phyloP scores from a whole-genome alignment of 2,888 invertebrate species.

The Lottia gigantea region DNA sequence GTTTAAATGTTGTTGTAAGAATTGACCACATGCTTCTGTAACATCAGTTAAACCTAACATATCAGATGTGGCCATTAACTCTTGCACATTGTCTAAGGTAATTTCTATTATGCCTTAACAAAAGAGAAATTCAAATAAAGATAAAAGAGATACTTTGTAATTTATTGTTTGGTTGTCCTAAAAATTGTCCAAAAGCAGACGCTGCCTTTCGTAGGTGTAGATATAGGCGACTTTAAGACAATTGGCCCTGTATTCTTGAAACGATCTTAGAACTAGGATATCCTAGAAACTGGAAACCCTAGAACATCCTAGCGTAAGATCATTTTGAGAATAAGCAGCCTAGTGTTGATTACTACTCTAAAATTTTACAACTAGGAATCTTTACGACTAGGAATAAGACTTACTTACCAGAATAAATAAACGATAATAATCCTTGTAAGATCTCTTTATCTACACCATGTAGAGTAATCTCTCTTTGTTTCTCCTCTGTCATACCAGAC shows the following conservation, averaged over 20 bases:
- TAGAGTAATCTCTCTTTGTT: constrained; percentile 82
- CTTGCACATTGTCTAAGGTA: constrained; percentile 84
- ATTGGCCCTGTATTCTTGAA: no score
- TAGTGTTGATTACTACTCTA: background rate
- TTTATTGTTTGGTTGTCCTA: no score
- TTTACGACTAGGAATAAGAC: no score
- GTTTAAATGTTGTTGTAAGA: constrained; percentile 85
- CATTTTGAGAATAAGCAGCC: no score
- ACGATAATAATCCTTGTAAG: constrained; percentile 82
- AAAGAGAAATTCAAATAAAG: background rate
- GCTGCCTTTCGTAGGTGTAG: no score
- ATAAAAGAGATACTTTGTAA: background rate
- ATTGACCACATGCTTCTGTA: constrained; percentile 85
- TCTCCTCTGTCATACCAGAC: constrained; percentile 84
- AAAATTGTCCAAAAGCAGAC: no score
- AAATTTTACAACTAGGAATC: no score
- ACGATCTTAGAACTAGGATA: no score
- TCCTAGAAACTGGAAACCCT: no score
- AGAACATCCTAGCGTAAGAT: no score
- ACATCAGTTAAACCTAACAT: constrained; percentile 89
- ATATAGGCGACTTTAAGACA: no score
- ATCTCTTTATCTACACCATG: constrained; percentile 76
- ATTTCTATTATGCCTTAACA: constrained; percentile 57
- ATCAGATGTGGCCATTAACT: constrained; percentile 87
- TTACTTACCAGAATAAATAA: constrained; percentile 83